Base-by-base conservation (phyloP, 1,140 invertebrate genomes). In the Bursaphelenchus mucronatus region DNA sequence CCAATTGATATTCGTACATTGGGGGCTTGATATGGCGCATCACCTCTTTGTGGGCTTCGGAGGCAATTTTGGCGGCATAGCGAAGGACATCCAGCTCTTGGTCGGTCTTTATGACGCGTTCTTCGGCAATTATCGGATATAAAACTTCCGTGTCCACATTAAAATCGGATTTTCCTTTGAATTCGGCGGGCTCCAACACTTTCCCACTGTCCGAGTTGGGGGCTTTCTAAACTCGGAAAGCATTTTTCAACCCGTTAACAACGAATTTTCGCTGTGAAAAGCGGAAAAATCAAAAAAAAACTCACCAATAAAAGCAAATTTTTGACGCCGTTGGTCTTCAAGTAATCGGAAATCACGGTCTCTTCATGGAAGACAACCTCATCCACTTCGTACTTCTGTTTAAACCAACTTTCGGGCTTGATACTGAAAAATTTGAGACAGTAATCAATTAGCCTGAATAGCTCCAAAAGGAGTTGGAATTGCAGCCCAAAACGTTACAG, bases 1-100 rank as follows among this genome's bases (percentile, higher is more conserved):
- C 95, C 56, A 89, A 87, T 82, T 97, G 91, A 76, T 92, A 99
- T 81, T 98, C 95, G 74, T 86, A 88, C 76, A 89, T 76, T n/a
- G 89, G 90, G 6, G 90, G 89, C 45, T 87, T 83, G 4, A 87
- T 84, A 71, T 83, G 56, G 46, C 75, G 81, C 89, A 90, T 89
- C 11, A 95, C 88, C 78, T 87, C 85, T 79, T 90, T 90, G 79
- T 98, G 95, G 13, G 93, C 95, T 66, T 91, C 88, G 11, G 90
- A 94, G 17, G 92, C 94, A 13, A 96, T 86, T 81, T 88, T 88
- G 70, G 88, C 88, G 8, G 91, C 88, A 82, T 96, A 97, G 15
- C 90, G 87, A 79, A 98, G 83, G 0, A 97, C 89, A 78, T 94
- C 68, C 55, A 79, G 53, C 62, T 79, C 77, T 7, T 61, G 52